Percentiles rank a stretch among this genome's conserved stretches.
Evolutionary conservation across 1,140 invertebrate species (phyloP).

Genomic region (Parasteatoda tepidariorum): DNA sequence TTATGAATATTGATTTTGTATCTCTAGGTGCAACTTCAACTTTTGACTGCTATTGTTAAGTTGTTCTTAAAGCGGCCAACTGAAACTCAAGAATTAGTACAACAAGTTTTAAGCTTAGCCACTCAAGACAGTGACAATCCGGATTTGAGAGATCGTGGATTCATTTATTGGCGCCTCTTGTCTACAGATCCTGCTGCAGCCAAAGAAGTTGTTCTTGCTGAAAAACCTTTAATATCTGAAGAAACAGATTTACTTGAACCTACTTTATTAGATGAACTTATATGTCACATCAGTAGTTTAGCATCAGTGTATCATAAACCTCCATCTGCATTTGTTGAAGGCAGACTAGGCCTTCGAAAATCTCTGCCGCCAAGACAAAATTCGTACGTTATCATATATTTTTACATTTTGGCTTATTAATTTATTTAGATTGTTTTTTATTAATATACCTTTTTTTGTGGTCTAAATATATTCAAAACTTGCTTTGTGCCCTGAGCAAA

Average conservation of each 20-base stretch:
- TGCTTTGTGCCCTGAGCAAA: too few relatives aligned
- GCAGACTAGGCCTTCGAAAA: conserved; percentile 69
- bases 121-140: conserved; percentile 99
- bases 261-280: conserved; percentile 96
- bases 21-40: conserved; percentile 86
- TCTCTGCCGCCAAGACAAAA: conserved; percentile 66
- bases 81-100: conserved; percentile 98
- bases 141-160: conserved; percentile 96
- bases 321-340: conserved; percentile 98
- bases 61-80: conserved; percentile 97
- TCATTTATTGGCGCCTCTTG: conserved; percentile 99
- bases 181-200: conserved; percentile 98
- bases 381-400: conserved; percentile 57
- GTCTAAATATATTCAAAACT: too few relatives aligned
- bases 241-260: conserved; percentile 99
- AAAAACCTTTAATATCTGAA: conserved; percentile 99
- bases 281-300: conserved; percentile 98
- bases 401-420: neutral
- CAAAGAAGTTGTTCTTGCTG: conserved; percentile 99
- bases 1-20: too few relatives aligned
- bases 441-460: too few relatives aligned
- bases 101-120: conserved; percentile 89
- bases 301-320: conserved; percentile 99
- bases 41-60: conserved; percentile 98
- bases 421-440: too few relatives aligned